Percentiles rank a stretch among this genome's conserved stretches.
Evolutionary conservation across 2,113 vertebrate genomes (phyloP).

Genomic region (Prunella fulvescens): DNA sequence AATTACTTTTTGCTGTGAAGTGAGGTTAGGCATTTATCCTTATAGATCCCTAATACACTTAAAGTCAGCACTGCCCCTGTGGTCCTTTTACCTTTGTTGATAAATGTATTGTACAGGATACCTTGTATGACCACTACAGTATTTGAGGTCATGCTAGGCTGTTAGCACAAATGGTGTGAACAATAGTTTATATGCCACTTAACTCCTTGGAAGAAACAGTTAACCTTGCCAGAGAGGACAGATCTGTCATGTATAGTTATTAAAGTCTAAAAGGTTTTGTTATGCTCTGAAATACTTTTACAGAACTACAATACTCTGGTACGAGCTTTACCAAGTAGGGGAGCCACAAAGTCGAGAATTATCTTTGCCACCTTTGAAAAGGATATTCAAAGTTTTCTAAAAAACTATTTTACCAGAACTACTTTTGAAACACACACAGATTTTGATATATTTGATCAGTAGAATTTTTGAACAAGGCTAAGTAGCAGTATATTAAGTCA

Average conservation of each 20-base stretch:
- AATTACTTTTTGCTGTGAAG: conserved; percentile 79
- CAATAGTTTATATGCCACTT: conserved; percentile 85
- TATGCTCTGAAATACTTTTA: conserved; percentile 71
- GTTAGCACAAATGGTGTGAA: conserved; percentile 81
- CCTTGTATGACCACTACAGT: conserved; percentile 67
- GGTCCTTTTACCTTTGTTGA: conserved; percentile 78
- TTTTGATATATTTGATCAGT: not conserved
- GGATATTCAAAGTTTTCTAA: not conserved
- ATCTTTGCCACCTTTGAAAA: conserved; percentile 14
- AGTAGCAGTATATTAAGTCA: not conserved
- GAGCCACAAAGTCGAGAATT: conserved; percentile 52
- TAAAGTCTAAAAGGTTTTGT: conserved; percentile 77
- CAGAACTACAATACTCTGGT: conserved; percentile 14
- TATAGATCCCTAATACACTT: conserved; percentile 75
- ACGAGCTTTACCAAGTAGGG: conserved; percentile 15
- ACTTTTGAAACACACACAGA: not conserved
- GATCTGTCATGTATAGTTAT: conserved; percentile 81
- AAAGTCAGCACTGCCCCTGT: conserved; percentile 74
- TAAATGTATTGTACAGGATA: conserved; percentile 76
- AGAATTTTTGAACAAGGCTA: not conserved
- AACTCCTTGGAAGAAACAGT: conserved; percentile 82
- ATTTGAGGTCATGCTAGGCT: conserved; percentile 76
- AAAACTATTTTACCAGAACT: not conserved
- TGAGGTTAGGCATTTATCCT: conserved; percentile 79
- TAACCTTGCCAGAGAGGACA: conserved; percentile 81